Base-by-base conservation (phyloP, 2,113 vertebrate species). In the Piliocolobus tephrosceles region DNA sequence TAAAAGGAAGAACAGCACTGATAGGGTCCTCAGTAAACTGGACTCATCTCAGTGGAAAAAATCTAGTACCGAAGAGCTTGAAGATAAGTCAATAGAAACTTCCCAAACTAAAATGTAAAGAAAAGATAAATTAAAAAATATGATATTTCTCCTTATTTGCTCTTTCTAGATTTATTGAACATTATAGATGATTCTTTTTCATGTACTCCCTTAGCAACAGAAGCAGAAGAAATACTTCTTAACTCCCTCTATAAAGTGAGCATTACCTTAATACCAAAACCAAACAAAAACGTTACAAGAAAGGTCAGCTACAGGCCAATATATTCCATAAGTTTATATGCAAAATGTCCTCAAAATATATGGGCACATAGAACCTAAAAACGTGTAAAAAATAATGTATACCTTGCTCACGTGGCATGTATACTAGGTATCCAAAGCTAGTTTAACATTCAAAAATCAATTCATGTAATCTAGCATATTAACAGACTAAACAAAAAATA, bases 21-120 rank as follows among this genome's bases (percentile, higher is more conserved):
- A 8, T 18, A 4, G 18, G 9, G 12, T n/a, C 61, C 25, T 22
- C 23, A 50, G 52, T 2, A 22, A 43, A 58, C 1, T 27, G 11
- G 43, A 27, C 16, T 16, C 14, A 5, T 52, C 25, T 50, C 22
- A 64, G 35, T 5, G 18, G 0, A 12, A 43, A 45, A 30, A 57
- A 25, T 16, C 11, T 8, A 32, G 6, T 25, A 27, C 11, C 0
- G 5, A 27, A 64, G n/a, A 84, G 3, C 5, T 58, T 61, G 23
- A 58, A 50, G 58, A 50, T 11, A 35, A 50, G n/a, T 87, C 55
- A 45, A 3, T 23, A 45, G 30, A 55, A 73, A 20, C 5, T 27
- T 81, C 13, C 23, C 12, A 55, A 73, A 43, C 87, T 55, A 20
- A 83, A 90, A 30, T 64, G 10, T n/a, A 75, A 81, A 92, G n/a